phyloP scores from a whole-genome alignment of 53 echinoderm and acorn worm species.

The Actinopyga echinites region DNA sequence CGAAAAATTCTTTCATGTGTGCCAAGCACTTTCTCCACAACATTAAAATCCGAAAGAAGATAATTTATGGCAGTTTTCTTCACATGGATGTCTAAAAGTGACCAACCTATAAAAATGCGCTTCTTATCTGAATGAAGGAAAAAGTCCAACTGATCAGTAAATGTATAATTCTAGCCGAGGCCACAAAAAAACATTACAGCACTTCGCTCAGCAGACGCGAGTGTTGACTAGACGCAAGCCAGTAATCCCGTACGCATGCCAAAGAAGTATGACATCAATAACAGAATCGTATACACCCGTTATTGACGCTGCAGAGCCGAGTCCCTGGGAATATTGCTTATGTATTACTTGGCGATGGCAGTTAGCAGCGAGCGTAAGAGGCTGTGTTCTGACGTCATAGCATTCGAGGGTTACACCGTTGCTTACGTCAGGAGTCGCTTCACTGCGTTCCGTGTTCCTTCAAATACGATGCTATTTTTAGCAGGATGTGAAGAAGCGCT shows the following conservation, averaged over 20 bases:
- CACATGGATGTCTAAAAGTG: too few relatives aligned
- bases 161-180: neutral
- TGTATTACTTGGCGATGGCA: conserved; percentile 22
- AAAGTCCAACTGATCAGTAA: conserved; percentile 5
- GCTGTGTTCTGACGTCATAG: conserved; percentile 62
- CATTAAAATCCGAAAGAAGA: too few relatives aligned
- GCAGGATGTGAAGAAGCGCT: conserved; percentile 16
- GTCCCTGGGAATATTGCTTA: conserved; percentile 45
- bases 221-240: neutral
- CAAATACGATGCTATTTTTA: conserved; percentile 65
- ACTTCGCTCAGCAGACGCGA: too few relatives aligned
- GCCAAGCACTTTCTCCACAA: too few relatives aligned
- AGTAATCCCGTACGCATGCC: conserved; percentile 31
- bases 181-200: neutral
- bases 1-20: too few relatives aligned
- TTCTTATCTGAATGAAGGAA: neutral
- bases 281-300: conserved; percentile 24
- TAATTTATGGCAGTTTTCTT: too few relatives aligned
- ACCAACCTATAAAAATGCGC: neutral
- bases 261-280: conserved; percentile 31
- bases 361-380: conserved; percentile 41
- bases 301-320: conserved; percentile 33
- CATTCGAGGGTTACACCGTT: conserved; percentile 61
- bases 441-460: conserved; percentile 49
- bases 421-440: conserved; percentile 67